Evolutionary conservation across 2,113 vertebrate genomes (phyloP), one percentile per base, ranked within the genome.

Genomic region (Syngnathus floridae): DNA sequence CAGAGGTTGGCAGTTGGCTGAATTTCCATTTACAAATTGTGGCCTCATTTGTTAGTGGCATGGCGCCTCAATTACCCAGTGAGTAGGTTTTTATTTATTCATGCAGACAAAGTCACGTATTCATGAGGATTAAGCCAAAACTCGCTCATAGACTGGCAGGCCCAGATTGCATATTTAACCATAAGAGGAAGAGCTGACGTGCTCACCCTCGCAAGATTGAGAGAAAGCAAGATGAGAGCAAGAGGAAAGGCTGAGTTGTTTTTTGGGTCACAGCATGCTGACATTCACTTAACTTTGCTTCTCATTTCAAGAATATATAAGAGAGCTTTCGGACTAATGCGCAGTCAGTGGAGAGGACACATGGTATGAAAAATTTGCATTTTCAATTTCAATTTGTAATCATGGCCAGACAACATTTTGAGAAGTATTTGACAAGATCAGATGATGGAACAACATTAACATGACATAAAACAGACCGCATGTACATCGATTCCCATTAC

Each of bases 81-180:
- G 84, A 90, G 87, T 83, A 88, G 86, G 86, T 88, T 90, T 88
- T 90, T 89, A 92, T 90, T 90, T 91, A 91, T 92, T 92, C 90
- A 92, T 89, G 88, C 83, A 83, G 88, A 90, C 87, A 90, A 90
- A 91, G 89, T 90, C 88, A 90, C 80, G 81, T 88, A 90, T 91
- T 92, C 90, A 90, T 90, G 89, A 91, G 90, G 90, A 92, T 91
- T 91, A 91, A 90, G 84, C 85, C 83, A 84, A 82, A 88, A 87
- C 74, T 87, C 84, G 59, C 85, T 85, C 82, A 81, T 86, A 89
- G 89, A 90, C 86, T 90, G 88, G 84, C 87, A 90, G 88, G 79
- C 82, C 83, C 84, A 89, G 86, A 90, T 88, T 90, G 90, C 87
- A 90, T 90, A 88, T 91, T 91, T 90, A 88, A 89, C 82, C 84